A percentile compares a stretch with the other conserved stretches of the same genome.
Evolutionary conservation across 2,113 vertebrate species (phyloP).

Genomic region (Caranx ignobilis): DNA sequence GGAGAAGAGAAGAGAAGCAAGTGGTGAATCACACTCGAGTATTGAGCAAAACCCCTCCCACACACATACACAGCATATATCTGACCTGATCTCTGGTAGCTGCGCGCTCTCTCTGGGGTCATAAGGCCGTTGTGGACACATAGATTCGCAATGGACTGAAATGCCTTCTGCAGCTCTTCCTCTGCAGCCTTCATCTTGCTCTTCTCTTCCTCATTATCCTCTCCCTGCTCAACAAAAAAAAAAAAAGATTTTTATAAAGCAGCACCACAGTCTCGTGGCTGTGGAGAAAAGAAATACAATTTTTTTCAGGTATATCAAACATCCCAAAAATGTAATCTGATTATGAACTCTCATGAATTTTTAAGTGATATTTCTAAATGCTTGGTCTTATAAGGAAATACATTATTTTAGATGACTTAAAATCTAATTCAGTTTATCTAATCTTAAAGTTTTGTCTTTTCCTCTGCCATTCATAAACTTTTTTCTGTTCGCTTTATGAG

Average conservation of each 20-base stretch:
- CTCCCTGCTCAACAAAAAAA: slow-evolving; percentile 16
- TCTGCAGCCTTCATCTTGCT: slow-evolving; percentile 28
- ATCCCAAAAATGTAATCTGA: too few relatives aligned
- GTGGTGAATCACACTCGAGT: background rate
- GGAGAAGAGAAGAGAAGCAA: background rate
- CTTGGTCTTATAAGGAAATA: background rate
- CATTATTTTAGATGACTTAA: background rate
- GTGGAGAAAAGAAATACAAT: background rate
- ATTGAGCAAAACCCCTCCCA: background rate
- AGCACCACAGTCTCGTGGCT: background rate
- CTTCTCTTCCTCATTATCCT: slow-evolving; percentile 21
- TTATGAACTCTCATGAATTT: too few relatives aligned
- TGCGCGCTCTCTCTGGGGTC: slow-evolving; percentile 67
- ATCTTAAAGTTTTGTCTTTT: background rate
- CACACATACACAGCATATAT: background rate
- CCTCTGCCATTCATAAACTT: background rate
- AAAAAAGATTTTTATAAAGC: background rate
- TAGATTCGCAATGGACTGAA: slow-evolving; percentile 71
- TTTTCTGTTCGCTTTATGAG: background rate
- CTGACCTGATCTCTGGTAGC: slow-evolving; percentile 82
- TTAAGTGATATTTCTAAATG: background rate
- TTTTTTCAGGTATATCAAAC: too few relatives aligned
- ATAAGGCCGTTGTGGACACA: slow-evolving; percentile 71
- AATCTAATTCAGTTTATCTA: too few relatives aligned
- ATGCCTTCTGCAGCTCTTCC: slow-evolving; percentile 64